Conservation (phyloP, 2,888 invertebrate species). For the Cancer borealis region DNA sequence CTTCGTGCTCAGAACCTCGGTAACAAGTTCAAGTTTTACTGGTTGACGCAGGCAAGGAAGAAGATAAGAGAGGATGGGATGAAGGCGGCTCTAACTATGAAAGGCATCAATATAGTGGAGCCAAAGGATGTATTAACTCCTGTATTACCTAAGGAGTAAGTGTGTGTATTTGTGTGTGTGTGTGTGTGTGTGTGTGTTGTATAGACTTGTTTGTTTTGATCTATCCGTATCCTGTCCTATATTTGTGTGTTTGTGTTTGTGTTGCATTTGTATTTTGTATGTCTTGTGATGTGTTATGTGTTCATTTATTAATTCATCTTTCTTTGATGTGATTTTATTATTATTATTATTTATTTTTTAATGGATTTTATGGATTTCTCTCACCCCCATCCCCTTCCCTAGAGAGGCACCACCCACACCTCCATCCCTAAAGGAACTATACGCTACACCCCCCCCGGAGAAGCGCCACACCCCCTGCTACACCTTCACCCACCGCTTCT, state of each 20-base stretch:
- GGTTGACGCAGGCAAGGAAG: conserved; percentile 48
- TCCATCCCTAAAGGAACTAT: background rate
- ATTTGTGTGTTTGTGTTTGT: background rate
- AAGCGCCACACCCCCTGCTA: conserved; percentile 46
- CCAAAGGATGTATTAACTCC: conserved; percentile 56
- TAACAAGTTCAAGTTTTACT: conserved; percentile 28
- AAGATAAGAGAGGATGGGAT: conserved; percentile 33
- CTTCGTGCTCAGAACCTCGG: conserved; percentile 22
- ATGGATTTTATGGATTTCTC: background rate
- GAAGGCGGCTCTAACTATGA: background rate
- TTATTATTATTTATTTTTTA: background rate
- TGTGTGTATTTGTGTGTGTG: too few species aligned
- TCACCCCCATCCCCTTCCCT: background rate
- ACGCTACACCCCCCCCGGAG: background rate
- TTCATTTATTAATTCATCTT: background rate
- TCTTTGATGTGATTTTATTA: background rate
- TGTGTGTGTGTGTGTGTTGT: too few species aligned
- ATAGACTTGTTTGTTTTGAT: too few species aligned
- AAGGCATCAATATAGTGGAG: conserved; percentile 45
- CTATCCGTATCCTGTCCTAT: too few species aligned
- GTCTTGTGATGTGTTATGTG: background rate
- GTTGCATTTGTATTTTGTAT: background rate
- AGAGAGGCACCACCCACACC: background rate
- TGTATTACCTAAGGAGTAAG: conserved; percentile 33
- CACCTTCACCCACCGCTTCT: conserved; percentile 44